A percentile compares a stretch with the other conserved stretches of the same genome.
Evolutionary conservation across 2,797 vertebrate species (phyloP).

Genomic region (Spatula clypeata): DNA sequence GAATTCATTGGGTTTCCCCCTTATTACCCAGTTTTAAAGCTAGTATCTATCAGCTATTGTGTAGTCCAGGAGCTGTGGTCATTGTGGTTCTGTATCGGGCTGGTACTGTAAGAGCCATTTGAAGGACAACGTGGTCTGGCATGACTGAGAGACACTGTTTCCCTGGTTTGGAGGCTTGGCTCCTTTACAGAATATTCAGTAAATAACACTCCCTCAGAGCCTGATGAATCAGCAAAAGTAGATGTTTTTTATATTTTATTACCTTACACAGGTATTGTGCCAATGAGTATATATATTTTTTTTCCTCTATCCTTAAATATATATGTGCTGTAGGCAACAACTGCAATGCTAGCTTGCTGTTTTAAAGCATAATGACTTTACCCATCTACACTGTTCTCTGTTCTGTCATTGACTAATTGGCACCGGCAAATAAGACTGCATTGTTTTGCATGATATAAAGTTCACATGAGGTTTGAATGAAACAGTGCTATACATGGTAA

Average conservation of each 20-base stretch:
- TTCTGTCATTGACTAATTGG: conserved; percentile 45
- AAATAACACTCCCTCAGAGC: not conserved
- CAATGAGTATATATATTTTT: not conserved
- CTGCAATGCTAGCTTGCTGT: not conserved
- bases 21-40: not conserved
- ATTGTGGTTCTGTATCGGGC: not conserved
- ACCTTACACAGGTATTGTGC: not conserved
- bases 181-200: not conserved
- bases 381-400: conserved; percentile 38
- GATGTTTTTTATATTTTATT: not conserved
- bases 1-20: not conserved
- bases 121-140: not conserved
- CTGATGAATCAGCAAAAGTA: not conserved
- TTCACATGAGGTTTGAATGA: conserved; percentile 19
- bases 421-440: conserved; percentile 28
- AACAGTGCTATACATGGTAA: not conserved
- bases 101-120: not conserved
- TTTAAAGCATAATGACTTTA: not conserved
- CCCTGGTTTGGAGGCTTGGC: not conserved
- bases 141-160: not conserved
- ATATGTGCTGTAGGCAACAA: not conserved
- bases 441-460: conserved; percentile 26
- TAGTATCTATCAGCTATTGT: not conserved
- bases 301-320: not conserved
- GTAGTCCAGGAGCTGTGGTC: not conserved